A percentile compares a stretch with the other conserved stretches of the same genome.
These are phyloP conservation scores for Gonocerus acuteangulatus DNA, from an alignment of 2,888 invertebrate species.

Conservation along the genomic window DNA sequence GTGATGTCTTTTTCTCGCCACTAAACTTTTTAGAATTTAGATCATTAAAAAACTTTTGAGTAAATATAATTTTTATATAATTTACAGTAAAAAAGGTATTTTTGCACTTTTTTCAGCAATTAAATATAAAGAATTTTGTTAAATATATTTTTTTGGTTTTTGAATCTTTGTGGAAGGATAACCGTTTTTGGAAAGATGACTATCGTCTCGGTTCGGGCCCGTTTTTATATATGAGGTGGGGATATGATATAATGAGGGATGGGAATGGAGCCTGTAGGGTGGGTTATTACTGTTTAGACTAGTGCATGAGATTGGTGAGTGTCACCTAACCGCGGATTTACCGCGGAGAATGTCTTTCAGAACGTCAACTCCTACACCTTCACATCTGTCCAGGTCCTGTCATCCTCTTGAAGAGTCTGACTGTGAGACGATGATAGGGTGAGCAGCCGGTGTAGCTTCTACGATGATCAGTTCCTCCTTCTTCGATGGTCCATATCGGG, in stretches of 20 bases:
- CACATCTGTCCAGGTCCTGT: slow-evolving; percentile 37
- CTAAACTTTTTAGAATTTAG: slow-evolving; percentile 26
- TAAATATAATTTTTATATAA: slow-evolving; percentile 33
- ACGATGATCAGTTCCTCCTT: not conserved
- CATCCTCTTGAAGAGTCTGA: slow-evolving; percentile 25
- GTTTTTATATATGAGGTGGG: slow-evolving; percentile 37
- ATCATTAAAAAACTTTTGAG: slow-evolving; percentile 30
- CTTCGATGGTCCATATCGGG: not conserved
- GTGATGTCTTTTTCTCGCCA: slow-evolving; percentile 26
- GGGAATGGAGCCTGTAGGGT: slow-evolving; percentile 39
- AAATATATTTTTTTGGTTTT: slow-evolving; percentile 35
- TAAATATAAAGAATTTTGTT: slow-evolving; percentile 29
- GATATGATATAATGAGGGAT: slow-evolving; percentile 38
- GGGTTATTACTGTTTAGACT: slow-evolving; percentile 34
- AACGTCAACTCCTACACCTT: slow-evolving; percentile 12
- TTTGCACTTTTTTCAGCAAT: slow-evolving; percentile 31
- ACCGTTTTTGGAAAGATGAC: slow-evolving; percentile 37
- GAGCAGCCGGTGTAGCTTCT: not conserved
- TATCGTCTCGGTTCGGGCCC: slow-evolving; percentile 38
- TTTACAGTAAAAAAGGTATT: slow-evolving; percentile 24
- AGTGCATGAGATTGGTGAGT: slow-evolving; percentile 34
- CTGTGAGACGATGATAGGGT: not conserved
- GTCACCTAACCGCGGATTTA: slow-evolving; percentile 17
- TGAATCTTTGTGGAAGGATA: slow-evolving; percentile 39
- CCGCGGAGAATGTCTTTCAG: slow-evolving; percentile 26